Evolutionary conservation across 1,140 invertebrate genomes (phyloP), one percentile per base, ranked within the genome.

Genomic region (Macrobrachium rosenbergii): DNA sequence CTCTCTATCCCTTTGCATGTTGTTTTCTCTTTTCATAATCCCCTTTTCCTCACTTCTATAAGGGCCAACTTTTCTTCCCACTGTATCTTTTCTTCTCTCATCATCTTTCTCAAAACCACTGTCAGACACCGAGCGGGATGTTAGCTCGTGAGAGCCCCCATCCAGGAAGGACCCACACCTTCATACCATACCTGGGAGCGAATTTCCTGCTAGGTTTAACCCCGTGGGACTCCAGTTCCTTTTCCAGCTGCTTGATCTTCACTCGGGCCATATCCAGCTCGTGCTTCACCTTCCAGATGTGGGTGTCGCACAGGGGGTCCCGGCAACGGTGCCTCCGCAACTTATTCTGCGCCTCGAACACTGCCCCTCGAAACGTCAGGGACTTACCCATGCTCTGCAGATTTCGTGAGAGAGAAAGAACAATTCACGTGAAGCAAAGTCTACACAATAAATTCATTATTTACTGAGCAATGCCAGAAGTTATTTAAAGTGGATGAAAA

Each of bases 281-380:
- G 91, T 97, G 95, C 90, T 95, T 95, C 23, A 96, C 96, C 91
- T 97, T 97, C 96, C 90, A 90, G 60, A 92, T 93, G 91, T 96
- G 95, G 2, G 95, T 95, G 91, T 96, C 95, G 91, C 95, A 96
- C 43, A 97, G 94, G 3, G 96, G 95, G 92, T 97, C 96, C 73
- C 94, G 94, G 92, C 96, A 97, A 84, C 94, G 93, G 90, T 94
- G 94, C 87, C 89, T 79, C 5, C 87, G 83, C 37, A 90, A 82
- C 67, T 90, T 88, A 88, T 95, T 95, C 90, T 95, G 94, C 14
- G 97, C 96, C 92, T 98, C 96, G 91, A 94, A 97, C 2, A 98
- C 97, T 37, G 97, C 96, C 17, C 97, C 96, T 59, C 96, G 95
- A 90, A 98, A 97, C 23, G 96, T 96, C 88, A 97, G 91, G 8